These are phyloP conservation scores for Cataglyphis cursor DNA, from an alignment of 2,888 invertebrate species.

Conservation along the genomic window DNA sequence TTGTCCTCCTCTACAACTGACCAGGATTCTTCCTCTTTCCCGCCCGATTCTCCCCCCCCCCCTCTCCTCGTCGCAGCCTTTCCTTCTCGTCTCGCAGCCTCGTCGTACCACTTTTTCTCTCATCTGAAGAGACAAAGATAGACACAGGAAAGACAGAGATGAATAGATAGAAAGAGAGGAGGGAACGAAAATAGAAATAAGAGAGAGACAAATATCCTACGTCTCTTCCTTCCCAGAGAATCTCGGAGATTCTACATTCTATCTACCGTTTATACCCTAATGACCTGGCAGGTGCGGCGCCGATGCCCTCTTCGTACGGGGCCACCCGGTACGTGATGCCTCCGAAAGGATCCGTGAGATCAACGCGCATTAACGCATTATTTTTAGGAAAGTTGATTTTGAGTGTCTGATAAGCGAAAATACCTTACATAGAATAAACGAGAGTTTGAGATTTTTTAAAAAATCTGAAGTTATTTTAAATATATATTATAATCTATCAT, in stretches of 20 bases:
- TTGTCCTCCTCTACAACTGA: conserved; percentile 41
- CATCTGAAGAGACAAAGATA: conserved; percentile 17
- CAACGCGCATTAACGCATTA: conserved; percentile 42
- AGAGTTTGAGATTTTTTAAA: background rate
- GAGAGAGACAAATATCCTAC: conserved; percentile 53
- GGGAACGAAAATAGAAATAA: background rate
- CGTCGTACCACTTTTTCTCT: conserved; percentile 58
- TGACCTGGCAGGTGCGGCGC: conserved; percentile 85
- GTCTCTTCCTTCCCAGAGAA: conserved; percentile 63
- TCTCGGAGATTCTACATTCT: conserved; percentile 73
- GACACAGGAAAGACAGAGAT: background rate
- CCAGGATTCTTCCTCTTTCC: conserved; percentile 58
- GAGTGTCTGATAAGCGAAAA: background rate
- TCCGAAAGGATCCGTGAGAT: conserved; percentile 72
- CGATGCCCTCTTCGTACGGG: conserved; percentile 67
- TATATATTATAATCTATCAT: conserved; percentile 34
- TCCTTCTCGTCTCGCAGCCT: conserved; percentile 58
- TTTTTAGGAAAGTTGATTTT: conserved; percentile 32
- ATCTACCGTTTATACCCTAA: conserved; percentile 85
- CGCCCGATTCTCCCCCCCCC: conserved; percentile 46
- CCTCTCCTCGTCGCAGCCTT: conserved; percentile 41
- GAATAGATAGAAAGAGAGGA: conserved; percentile 11
- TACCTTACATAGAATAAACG: background rate
- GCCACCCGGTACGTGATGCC: conserved; percentile 76
- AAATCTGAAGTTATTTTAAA: background rate